Percentiles rank a stretch among this genome's conserved stretches.
phyloP scores from a whole-genome alignment of 2,888 invertebrate species.

The Stenoptilia bipunctidactyla region DNA sequence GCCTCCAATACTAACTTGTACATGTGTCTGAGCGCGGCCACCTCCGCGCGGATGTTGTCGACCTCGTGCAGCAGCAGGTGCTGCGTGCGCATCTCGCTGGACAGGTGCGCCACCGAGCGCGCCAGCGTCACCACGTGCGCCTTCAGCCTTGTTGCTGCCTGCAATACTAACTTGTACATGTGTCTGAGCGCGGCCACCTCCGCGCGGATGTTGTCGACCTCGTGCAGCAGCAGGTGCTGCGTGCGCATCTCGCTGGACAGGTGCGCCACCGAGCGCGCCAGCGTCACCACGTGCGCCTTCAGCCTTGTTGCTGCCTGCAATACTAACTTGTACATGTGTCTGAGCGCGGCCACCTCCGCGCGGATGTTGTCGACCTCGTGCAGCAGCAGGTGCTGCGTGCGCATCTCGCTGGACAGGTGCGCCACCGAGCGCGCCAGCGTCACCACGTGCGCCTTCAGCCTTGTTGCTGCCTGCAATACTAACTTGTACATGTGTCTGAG shows the following conservation, averaged over 20 bases:
- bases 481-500: constrained; percentile 76
- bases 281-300: constrained; percentile 91
- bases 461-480: constrained; percentile 16
- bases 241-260: constrained; percentile 92
- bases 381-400: constrained; percentile 89
- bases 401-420: constrained; percentile 91
- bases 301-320: constrained; percentile 53
- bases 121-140: constrained; percentile 93
- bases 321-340: constrained; percentile 74
- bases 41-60: constrained; percentile 87
- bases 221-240: constrained; percentile 89
- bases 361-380: constrained; percentile 91
- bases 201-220: constrained; percentile 87
- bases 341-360: no score
- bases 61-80: constrained; percentile 91
- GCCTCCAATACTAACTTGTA: constrained; percentile 44
- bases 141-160: constrained; percentile 74
- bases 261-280: constrained; percentile 91
- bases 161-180: constrained; percentile 64
- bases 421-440: constrained; percentile 91
- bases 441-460: constrained; percentile 91
- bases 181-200: no score
- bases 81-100: constrained; percentile 92
- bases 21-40: no score
- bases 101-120: constrained; percentile 89